These are phyloP conservation scores for Thalassoma bifasciatum DNA, from an alignment of 2,113 vertebrate genomes.

Conservation along the genomic window DNA sequence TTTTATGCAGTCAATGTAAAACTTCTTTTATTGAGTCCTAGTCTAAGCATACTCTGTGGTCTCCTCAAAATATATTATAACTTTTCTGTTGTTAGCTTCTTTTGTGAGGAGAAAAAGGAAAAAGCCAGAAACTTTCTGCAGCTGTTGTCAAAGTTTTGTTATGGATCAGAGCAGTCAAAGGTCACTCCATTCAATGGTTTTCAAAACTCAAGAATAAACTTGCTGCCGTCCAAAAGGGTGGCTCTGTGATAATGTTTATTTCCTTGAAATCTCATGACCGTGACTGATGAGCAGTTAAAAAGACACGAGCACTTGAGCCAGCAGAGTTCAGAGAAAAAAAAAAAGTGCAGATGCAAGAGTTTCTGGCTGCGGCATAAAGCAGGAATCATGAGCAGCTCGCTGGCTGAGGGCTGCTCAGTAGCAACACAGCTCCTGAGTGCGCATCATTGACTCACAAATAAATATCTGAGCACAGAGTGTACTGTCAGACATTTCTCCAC, in stretches of 20 bases:
- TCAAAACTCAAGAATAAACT: neutral
- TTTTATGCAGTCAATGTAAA: too few species aligned
- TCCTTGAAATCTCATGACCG: slow-evolving; percentile 16
- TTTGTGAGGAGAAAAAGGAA: neutral
- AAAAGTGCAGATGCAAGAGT: slow-evolving; percentile 54
- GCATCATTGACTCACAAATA: slow-evolving; percentile 68
- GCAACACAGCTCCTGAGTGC: slow-evolving; percentile 39
- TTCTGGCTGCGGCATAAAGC: slow-evolving; percentile 54
- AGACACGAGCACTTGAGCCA: slow-evolving; percentile 45
- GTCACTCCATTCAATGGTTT: neutral
- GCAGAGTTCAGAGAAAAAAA: slow-evolving; percentile 23
- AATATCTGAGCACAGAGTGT: slow-evolving; percentile 68
- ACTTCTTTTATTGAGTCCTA: too few species aligned
- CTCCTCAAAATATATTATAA: neutral
- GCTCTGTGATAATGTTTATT: slow-evolving; percentile 40
- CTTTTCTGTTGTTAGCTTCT: neutral
- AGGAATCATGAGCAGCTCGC: slow-evolving; percentile 45
- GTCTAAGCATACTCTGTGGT: too few species aligned
- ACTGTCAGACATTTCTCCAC: slow-evolving; percentile 58
- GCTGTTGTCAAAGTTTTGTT: neutral
- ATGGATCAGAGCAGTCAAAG: neutral
- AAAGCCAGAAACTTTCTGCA: neutral
- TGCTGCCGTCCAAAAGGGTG: slow-evolving; percentile 8
- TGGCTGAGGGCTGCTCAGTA: slow-evolving; percentile 59
- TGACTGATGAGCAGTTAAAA: slow-evolving; percentile 52